Base-by-base conservation (phyloP, 2,113 vertebrate genomes). In the Beaufortia kweichowensis region DNA sequence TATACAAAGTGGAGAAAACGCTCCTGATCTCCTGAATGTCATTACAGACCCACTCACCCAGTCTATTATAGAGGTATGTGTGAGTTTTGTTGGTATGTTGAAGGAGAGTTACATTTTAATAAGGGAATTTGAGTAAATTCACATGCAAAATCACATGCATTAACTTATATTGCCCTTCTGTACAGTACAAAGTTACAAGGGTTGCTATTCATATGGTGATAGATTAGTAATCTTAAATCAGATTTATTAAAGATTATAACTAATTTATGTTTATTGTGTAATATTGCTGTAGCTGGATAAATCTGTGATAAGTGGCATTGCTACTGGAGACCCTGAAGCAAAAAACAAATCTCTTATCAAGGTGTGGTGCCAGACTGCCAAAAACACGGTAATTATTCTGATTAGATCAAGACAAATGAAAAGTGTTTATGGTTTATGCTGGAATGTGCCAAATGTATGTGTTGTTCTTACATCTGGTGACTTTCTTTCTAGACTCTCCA, bases 21-120 rank as follows among this genome's bases (percentile, higher is more conserved):
- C 96, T 53, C 97, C 97, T 0, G 92, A 92, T 3, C 89, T 98
- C 78, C 88, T 99, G 15, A 98, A 96, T 82, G 96, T 98, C 69
- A 96, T 99, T 87, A 98, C 97, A 3, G 94, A 98, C 24, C 86
- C 92, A 23, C 89, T 98, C 46, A 99, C 97, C 1, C 92, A 95
- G 33, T 88, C 93, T 55, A 94, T 99, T 59, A 91, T 99, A 83
- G 87, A 95, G 95, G 96, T 98, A 88, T 29, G 26, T 43, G 9
- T 69, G 10, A 28, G 31, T 5, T 55, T 8, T 29, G 15, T 63
- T 11, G 17, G 28, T 75, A 15, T 39, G 41, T 53, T 62, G 43
- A 35, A 48, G 46, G 24, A 28, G 46, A 41, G 7, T n/a, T 19
- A 6, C 15, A 48, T 68, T 53, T 33, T 15, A 31, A 65, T 23